These are phyloP conservation scores for Acanthisitta chloris DNA, from an alignment of 2,113 vertebrate genomes.

Conservation along the genomic window DNA sequence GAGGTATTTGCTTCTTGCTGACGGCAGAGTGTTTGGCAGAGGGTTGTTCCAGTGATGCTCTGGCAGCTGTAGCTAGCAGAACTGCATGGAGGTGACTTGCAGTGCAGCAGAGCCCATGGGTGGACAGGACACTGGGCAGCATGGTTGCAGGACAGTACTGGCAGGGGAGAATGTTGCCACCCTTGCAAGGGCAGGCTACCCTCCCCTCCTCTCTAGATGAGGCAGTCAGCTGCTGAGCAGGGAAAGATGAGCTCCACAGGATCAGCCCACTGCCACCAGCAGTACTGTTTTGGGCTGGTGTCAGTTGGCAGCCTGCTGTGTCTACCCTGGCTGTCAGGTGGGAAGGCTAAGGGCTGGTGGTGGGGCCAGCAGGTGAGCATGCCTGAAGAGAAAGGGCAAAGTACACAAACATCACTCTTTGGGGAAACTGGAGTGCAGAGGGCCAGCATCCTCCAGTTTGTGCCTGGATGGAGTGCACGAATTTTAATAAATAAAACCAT, in stretches of 20 bases:
- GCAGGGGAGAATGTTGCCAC: background rate
- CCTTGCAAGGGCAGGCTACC: background rate
- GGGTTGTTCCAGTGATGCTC: background rate
- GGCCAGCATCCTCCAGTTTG: background rate
- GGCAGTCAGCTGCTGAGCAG: background rate
- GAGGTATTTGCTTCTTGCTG: background rate
- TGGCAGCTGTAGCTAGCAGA: background rate
- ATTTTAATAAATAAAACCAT: background rate
- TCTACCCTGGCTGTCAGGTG: background rate
- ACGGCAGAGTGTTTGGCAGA: background rate
- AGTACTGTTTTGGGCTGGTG: accelerated
- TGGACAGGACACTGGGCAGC: background rate
- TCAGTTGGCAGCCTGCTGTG: accelerated
- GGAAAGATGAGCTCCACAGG: background rate
- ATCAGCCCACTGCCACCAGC: accelerated
- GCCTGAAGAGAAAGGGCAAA: background rate
- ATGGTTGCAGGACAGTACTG: background rate
- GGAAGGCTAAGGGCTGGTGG: background rate
- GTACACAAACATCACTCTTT: background rate
- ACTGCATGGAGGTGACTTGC: too few relatives aligned
- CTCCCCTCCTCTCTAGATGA: background rate
- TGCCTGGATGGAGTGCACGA: background rate
- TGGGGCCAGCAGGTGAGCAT: background rate
- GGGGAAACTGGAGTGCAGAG: background rate
- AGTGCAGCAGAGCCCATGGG: accelerated